Evolutionary conservation across 2,888 invertebrate genomes (phyloP).

Genomic region (Archaeoteleia sp.): DNA sequence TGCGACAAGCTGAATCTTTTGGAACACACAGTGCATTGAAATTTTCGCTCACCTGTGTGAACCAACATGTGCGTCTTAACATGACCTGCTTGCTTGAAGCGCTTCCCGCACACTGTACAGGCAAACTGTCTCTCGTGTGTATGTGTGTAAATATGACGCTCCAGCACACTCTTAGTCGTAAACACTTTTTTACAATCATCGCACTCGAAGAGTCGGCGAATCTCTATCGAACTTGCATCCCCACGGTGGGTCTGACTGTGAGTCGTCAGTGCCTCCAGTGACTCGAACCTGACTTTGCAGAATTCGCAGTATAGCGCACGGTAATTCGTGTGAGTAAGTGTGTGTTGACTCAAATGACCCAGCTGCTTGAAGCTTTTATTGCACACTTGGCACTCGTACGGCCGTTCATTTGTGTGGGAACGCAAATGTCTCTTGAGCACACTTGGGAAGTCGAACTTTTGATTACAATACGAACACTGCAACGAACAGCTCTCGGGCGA

Average conservation of each 20-base stretch:
- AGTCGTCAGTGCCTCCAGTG: slow-evolving; percentile 58
- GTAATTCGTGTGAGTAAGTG: slow-evolving; percentile 64
- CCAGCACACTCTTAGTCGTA: slow-evolving; percentile 76
- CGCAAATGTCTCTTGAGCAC: slow-evolving; percentile 66
- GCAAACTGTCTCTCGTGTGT: slow-evolving; percentile 72
- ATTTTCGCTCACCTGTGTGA: slow-evolving; percentile 77
- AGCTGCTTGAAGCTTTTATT: slow-evolving; percentile 67
- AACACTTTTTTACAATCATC: slow-evolving; percentile 77
- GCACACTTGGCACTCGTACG: slow-evolving; percentile 64
- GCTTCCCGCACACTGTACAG: slow-evolving; percentile 76
- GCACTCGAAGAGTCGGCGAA: slow-evolving; percentile 70
- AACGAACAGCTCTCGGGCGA: slow-evolving; percentile 23
- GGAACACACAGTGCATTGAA: slow-evolving; percentile 76
- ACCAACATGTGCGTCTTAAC: slow-evolving; percentile 75
- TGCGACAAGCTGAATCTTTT: slow-evolving; percentile 76
- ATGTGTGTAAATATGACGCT: slow-evolving; percentile 76
- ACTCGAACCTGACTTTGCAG: slow-evolving; percentile 61
- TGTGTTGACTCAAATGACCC: slow-evolving; percentile 66
- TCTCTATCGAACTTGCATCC: slow-evolving; percentile 28
- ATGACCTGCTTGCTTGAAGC: slow-evolving; percentile 76
- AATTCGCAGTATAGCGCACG: slow-evolving; percentile 62
- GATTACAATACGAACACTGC: slow-evolving; percentile 63
- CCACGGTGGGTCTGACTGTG: slow-evolving; percentile 59
- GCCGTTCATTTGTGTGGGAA: slow-evolving; percentile 67
- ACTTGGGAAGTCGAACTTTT: slow-evolving; percentile 65